Evolutionary conservation across 2,888 invertebrate genomes (phyloP).

Genomic region (Pollenia labialis): DNA sequence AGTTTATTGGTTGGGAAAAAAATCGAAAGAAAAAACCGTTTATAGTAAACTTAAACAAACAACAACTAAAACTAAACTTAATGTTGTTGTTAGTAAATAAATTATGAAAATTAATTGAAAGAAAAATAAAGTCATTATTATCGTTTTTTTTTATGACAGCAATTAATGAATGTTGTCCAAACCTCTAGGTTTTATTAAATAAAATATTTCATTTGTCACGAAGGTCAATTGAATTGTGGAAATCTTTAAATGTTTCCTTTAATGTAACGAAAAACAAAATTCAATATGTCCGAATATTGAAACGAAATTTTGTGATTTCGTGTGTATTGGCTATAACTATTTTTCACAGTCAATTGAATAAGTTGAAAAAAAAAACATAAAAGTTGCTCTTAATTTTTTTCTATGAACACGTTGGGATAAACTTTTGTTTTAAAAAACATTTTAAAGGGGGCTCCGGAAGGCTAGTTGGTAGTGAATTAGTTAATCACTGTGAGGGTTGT

Average conservation of each 20-base stretch:
- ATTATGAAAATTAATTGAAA: constrained; percentile 48
- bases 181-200: neutral
- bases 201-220: neutral
- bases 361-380: neutral
- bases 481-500: no score
- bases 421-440: no score
- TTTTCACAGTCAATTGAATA: neutral
- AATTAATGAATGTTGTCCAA: constrained; percentile 21
- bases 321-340: neutral
- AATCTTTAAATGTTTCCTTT: neutral
- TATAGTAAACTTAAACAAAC: neutral
- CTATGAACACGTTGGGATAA: no score
- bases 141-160: neutral
- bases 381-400: no score
- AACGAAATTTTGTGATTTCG: neutral
- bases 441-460: no score
- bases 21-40: neutral
- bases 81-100: constrained; percentile 38
- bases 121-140: neutral
- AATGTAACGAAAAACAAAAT: neutral
- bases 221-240: constrained; percentile 18
- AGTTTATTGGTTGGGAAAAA: constrained; percentile 34
- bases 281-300: neutral
- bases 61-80: constrained; percentile 16
- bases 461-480: no score